Conservation (phyloP, 2,113 vertebrate genomes). For the Ciconia boyciana region DNA sequence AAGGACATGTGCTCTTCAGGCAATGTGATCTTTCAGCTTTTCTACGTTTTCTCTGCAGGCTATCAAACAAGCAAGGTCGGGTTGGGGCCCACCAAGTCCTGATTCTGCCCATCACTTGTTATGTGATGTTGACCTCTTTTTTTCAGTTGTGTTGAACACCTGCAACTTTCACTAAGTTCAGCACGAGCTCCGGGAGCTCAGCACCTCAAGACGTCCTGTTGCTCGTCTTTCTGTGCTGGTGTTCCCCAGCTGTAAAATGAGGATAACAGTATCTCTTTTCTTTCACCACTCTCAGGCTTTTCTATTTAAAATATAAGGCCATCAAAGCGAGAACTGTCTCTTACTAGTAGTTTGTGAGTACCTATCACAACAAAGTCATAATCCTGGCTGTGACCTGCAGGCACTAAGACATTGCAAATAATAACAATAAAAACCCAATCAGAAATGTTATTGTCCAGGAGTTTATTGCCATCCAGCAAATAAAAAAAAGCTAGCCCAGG, state of each 20-base stretch:
- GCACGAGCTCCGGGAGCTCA: not conserved
- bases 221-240: not conserved
- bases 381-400: constrained; percentile 36
- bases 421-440: constrained; percentile 47
- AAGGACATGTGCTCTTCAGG: not conserved
- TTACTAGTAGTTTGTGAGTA: not conserved
- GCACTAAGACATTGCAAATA: constrained; percentile 24
- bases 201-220: not conserved
- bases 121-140: not conserved
- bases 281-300: not conserved
- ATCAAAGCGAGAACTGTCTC: not conserved
- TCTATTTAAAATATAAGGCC: constrained; percentile 3
- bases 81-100: not conserved
- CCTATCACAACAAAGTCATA: constrained; percentile 22
- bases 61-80: not conserved
- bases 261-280: not conserved
- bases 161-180: not conserved
- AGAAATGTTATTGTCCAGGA: constrained; percentile 30
- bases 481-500: not conserved
- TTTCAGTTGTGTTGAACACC: not conserved
- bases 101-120: not conserved
- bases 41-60: not conserved
- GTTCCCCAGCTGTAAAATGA: not conserved
- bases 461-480: constrained; percentile 18
- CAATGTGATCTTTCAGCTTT: not conserved